Base-by-base conservation (phyloP, 2,888 invertebrate species). In the Chrysina gloriosa region DNA sequence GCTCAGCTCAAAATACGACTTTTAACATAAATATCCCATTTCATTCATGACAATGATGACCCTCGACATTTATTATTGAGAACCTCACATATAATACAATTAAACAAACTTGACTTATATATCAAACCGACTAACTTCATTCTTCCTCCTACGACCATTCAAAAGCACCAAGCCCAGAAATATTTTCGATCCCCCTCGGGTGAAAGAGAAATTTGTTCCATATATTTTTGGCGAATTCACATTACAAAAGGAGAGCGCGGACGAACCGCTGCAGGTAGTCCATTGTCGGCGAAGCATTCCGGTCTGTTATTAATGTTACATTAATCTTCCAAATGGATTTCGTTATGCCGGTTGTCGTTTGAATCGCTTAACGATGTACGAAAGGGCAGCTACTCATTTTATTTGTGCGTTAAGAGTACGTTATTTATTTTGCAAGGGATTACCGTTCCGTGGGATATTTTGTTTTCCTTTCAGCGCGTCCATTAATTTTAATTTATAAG, bases 251-350 rank as follows among this genome's bases (percentile, higher is more conserved):
- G 6, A 31, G 27, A 23, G 23, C 25, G 9, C 19, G n/a, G 5
- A 16, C 7, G 19, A 52, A 19, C 29, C 31, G 25, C 58, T 25
- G 25, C 39, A 39, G 58, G 58, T 39, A 58, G 23, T 19, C 58
- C 25, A 54, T 54, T 54, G 58, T 25, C 3, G 23, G 23, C 14
- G 58, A 11, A 58, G 25, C 39, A 19, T 39, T 58, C 16, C 25
- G 5, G 21, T 25, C 25, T 25, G 23, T 58, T 39, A 58, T 58
- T 58, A 58, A 58, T 39, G 58, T 58, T 39, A 58, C 27, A 58
- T 58, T 58, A 58, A 58, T 58, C 39, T 58, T 39, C 58, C 25
- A 58, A 58, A 58, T 58, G 58, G 58, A 58, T 58, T 58, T 21
- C 56, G 19, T 56, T 36, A 23, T 36, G 23, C 23, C 25, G 31